These are phyloP conservation scores for Drosophila barbarae DNA, from an alignment of 2,888 invertebrate species.

Conservation along the genomic window DNA sequence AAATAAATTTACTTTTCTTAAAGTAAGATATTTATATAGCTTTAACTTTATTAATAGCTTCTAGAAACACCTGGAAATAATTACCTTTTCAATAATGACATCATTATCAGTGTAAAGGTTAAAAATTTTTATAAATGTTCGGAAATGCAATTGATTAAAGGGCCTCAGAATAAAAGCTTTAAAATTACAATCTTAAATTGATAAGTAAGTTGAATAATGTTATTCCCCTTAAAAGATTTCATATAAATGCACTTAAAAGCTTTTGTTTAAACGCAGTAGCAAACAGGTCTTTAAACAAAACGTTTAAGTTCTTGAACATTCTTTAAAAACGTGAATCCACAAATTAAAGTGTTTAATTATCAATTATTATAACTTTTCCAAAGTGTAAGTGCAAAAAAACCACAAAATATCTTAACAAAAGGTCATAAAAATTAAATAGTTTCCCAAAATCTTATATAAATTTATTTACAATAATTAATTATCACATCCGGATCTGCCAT, in stretches of 20 bases:
- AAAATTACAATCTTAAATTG: not conserved
- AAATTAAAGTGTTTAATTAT: not conserved
- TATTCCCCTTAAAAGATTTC: slow-evolving; percentile 1
- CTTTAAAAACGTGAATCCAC: no score
- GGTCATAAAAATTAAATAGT: not conserved
- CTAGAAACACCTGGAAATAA: not conserved
- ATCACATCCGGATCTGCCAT: not conserved
- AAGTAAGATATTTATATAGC: not conserved
- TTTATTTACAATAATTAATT: not conserved
- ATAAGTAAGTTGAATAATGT: not conserved
- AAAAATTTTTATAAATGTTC: not conserved
- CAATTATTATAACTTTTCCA: no score
- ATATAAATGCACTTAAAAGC: not conserved
- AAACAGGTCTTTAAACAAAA: not conserved
- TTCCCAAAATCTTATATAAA: not conserved
- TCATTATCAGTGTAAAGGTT: not conserved
- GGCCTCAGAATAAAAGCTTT: not conserved
- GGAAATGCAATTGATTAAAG: slow-evolving; percentile 5
- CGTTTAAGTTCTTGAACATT: no score
- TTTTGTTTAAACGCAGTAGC: not conserved
- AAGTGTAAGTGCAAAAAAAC: not conserved
- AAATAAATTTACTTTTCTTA: no score
- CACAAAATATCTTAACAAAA: not conserved
- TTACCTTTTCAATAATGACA: not conserved
- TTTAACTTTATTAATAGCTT: not conserved